These are phyloP conservation scores for Caenorhabditis japonica DNA, from an alignment of 2,888 invertebrate genomes.

Conservation along the genomic window DNA sequence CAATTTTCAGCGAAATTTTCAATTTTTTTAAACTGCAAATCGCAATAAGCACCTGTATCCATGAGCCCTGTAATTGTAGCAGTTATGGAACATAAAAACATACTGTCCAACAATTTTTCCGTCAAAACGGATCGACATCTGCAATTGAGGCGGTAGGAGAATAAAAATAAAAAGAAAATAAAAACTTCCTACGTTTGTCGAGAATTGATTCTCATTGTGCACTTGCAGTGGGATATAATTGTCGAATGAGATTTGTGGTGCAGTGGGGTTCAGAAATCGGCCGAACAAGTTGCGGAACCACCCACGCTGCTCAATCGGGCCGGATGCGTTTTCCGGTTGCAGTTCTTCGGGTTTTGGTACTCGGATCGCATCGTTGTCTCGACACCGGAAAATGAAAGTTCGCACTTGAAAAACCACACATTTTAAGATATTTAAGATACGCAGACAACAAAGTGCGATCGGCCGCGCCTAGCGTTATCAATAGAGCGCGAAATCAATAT, in stretches of 20 bases:
- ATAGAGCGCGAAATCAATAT: too few relatives aligned
- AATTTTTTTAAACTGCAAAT: neutral
- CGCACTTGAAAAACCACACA: too few relatives aligned
- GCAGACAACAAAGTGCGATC: too few relatives aligned
- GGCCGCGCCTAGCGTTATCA: too few relatives aligned
- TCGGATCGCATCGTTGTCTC: slow-evolving; percentile 21
- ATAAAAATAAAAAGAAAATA: neutral
- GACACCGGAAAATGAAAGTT: slow-evolving; percentile 35
- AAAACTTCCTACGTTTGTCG: slow-evolving; percentile 44
- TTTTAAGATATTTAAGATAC: too few relatives aligned
- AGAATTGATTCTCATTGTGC: slow-evolving; percentile 52
- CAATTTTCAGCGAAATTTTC: too few relatives aligned
- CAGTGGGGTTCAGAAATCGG: slow-evolving; percentile 43
- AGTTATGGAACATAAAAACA: slow-evolving; percentile 94
- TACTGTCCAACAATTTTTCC: slow-evolving; percentile 86
- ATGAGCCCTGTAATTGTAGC: slow-evolving; percentile 81
- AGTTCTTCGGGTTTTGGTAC: slow-evolving; percentile 49
- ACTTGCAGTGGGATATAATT: slow-evolving; percentile 53
- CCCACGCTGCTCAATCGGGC: slow-evolving; percentile 32
- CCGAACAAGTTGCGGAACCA: slow-evolving; percentile 55
- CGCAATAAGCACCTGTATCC: slow-evolving; percentile 61
- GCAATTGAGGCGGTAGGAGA: slow-evolving; percentile 15
- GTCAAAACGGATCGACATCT: slow-evolving; percentile 73
- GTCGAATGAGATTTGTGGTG: slow-evolving; percentile 50
- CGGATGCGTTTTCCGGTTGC: slow-evolving; percentile 21